These are phyloP conservation scores for Danio jaintianensis DNA, from an alignment of 2,797 vertebrate genomes.

Conservation along the genomic window DNA sequence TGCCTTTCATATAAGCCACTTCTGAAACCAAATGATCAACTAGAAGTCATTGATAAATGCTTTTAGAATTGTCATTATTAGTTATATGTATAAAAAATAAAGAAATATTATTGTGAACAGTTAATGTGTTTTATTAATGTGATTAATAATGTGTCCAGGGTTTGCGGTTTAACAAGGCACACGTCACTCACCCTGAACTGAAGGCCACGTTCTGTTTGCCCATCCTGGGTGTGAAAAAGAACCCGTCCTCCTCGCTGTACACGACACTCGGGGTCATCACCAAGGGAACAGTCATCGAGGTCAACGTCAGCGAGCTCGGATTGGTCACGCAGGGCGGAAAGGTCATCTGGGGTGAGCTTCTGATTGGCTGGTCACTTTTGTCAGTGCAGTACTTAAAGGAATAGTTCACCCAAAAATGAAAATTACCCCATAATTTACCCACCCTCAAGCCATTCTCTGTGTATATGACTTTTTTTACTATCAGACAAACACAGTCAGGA, in stretches of 20 bases:
- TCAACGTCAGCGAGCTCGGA: constrained; percentile 96
- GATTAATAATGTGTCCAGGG: constrained; percentile 75
- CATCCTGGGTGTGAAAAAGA: constrained; percentile 98
- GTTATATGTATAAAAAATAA: too few relatives aligned
- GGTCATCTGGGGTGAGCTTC: constrained; percentile 95
- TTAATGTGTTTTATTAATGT: not conserved
- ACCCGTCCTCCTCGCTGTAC: constrained; percentile 96
- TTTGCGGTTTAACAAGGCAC: constrained; percentile 97
- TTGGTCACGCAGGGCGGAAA: constrained; percentile 98
- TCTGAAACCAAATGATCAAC: too few relatives aligned
- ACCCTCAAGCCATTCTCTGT: too few relatives aligned
- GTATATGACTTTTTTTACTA: too few relatives aligned
- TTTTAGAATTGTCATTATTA: too few relatives aligned
- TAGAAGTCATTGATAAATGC: too few relatives aligned
- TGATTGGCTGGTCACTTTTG: not conserved
- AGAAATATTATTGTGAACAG: too few relatives aligned
- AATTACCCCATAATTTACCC: too few relatives aligned
- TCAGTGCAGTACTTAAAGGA: not conserved
- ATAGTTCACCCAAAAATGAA: too few relatives aligned
- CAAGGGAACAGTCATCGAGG: constrained; percentile 94
- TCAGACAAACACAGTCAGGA: not conserved
- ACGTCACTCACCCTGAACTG: constrained; percentile 98
- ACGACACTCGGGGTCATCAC: constrained; percentile 95
- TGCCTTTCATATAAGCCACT: too few relatives aligned
- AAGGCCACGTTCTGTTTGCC: constrained; percentile 98